phyloP scores from a whole-genome alignment of 2,113 vertebrate species.

The Neomonachus schauinslandi region DNA sequence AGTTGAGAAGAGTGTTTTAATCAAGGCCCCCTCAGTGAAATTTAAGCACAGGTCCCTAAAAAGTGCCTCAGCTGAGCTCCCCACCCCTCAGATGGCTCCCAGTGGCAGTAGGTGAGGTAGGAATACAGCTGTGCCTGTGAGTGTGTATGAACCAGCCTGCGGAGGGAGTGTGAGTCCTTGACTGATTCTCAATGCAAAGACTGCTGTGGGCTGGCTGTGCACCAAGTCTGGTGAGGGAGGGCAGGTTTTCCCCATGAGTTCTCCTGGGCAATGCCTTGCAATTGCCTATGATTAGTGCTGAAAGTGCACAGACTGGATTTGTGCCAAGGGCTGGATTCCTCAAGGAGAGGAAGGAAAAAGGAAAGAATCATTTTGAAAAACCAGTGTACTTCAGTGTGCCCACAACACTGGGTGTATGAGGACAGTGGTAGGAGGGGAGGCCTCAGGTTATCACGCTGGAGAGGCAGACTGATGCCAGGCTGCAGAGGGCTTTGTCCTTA shows the following conservation, averaged over 20 bases:
- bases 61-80: neutral
- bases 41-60: neutral
- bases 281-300: neutral
- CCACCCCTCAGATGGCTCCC: neutral
- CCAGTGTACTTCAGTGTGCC: neutral
- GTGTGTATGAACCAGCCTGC: neutral
- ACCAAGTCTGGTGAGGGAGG: neutral
- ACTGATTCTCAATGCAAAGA: neutral
- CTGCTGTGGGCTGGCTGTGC: accelerated
- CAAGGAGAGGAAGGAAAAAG: neutral
- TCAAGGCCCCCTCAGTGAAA: neutral
- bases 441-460: accelerated
- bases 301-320: neutral
- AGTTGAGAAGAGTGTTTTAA: neutral
- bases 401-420: neutral
- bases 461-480: neutral
- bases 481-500: accelerated
- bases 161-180: accelerated
- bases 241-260: neutral
- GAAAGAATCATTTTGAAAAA: neutral
- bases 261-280: accelerated
- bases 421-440: neutral
- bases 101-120: no score
- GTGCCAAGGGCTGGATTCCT: neutral
- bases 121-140: accelerated